Percentiles rank a stretch among this genome's conserved stretches.
These are phyloP conservation scores for Taphrorychus bicolor DNA, from an alignment of 2,888 invertebrate genomes.

Conservation along the genomic window DNA sequence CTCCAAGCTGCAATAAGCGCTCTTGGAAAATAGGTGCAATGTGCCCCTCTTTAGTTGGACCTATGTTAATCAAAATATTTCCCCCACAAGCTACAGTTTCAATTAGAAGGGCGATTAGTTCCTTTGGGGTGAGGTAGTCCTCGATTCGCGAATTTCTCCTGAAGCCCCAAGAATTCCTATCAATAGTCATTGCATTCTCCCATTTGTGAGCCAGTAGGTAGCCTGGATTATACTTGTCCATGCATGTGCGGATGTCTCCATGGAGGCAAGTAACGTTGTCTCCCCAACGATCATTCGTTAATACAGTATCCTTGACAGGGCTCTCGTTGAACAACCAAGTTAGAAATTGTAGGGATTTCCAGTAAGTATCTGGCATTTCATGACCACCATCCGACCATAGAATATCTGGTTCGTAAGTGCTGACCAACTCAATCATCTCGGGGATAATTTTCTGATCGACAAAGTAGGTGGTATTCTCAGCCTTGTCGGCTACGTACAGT, in stretches of 20 bases:
- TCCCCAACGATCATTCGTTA: conserved; percentile 95
- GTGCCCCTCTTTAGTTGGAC: conserved; percentile 88
- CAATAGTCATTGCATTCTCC: conserved; percentile 95
- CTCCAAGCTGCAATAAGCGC: conserved; percentile 76
- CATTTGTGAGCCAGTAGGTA: conserved; percentile 80
- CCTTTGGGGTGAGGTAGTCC: conserved; percentile 72
- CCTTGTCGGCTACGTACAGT: no score
- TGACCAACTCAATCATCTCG: no score
- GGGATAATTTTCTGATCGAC: no score
- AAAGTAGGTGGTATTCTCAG: no score
- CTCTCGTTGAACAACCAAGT: conserved; percentile 93
- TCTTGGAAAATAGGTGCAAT: conserved; percentile 88
- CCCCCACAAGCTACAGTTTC: conserved; percentile 87
- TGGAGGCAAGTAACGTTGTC: conserved; percentile 77
- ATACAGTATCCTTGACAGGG: conserved; percentile 84
- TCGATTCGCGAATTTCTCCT: conserved; percentile 73
- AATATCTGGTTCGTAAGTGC: conserved; percentile 74
- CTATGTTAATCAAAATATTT: conserved; percentile 83
- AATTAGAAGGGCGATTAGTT: conserved; percentile 74
- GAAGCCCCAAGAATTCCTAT: conserved; percentile 86
- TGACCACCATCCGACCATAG: conserved; percentile 97
- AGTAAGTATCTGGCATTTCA: conserved; percentile 91
- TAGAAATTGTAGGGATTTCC: conserved; percentile 82
- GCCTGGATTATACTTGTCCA: conserved; percentile 81
- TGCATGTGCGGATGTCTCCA: conserved; percentile 87